A percentile compares a stretch with the other conserved stretches of the same genome.
These are phyloP conservation scores for Apoderus coryli DNA, from an alignment of 2,888 invertebrate species.

Conservation along the genomic window DNA sequence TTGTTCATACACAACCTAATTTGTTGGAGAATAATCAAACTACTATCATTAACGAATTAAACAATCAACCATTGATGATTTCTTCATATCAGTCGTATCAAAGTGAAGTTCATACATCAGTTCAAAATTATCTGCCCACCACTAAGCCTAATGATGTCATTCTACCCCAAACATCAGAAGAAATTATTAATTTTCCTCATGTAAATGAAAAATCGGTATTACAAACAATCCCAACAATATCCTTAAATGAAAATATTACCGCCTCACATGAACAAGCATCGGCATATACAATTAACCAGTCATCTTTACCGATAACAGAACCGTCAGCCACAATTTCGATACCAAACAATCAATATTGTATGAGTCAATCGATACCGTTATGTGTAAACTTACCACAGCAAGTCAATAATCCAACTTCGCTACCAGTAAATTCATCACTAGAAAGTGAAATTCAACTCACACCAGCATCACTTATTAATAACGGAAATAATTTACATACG, in stretches of 20 bases:
- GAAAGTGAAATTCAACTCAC: conserved; percentile 12
- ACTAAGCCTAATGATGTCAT: conserved; percentile 16
- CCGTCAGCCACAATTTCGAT: conserved; percentile 17
- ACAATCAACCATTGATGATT: conserved; percentile 23
- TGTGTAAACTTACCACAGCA: conserved; percentile 23
- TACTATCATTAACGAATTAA: conserved; percentile 5
- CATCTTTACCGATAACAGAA: conserved; percentile 16
- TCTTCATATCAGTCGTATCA: conserved; percentile 29
- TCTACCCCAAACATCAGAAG: conserved; percentile 10
- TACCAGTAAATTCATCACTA: conserved; percentile 5
- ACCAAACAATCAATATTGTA: conserved; percentile 21
- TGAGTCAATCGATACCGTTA: conserved; percentile 24
- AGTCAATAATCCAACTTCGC: conserved; percentile 10
- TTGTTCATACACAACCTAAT: conserved; percentile 12
- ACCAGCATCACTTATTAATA: conserved; percentile 6
- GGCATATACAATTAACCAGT: conserved; percentile 18
- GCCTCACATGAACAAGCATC: conserved; percentile 16
- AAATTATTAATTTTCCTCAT: no score
- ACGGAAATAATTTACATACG: conserved; percentile 1
- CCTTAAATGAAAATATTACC: conserved; percentile 15
- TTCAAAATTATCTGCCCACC: conserved; percentile 25
- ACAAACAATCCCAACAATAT: conserved; percentile 18
- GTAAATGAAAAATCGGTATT: conserved; percentile 19
- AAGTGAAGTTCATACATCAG: conserved; percentile 29
- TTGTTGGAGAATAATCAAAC: conserved; percentile 8